Evolutionary conservation across 2,113 vertebrate species (phyloP).

Genomic region (Leptocoma aspasia): DNA sequence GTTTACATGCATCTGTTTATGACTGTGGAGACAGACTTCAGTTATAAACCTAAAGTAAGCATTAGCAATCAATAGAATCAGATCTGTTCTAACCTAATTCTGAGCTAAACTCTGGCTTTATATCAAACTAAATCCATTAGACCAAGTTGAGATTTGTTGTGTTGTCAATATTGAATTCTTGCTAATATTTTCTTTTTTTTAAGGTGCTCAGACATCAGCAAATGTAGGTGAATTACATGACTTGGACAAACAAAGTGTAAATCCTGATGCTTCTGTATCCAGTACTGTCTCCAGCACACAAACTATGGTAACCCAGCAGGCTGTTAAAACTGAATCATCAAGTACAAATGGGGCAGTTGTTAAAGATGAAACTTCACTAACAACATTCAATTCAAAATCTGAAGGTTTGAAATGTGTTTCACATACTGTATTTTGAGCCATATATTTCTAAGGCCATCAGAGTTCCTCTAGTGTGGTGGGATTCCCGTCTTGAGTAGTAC

Average conservation of each 20-base stretch:
- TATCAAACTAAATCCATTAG: not conserved
- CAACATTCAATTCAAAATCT: slow-evolving; percentile 76
- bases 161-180: not conserved
- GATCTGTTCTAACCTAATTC: not conserved
- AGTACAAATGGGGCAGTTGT: slow-evolving; percentile 79
- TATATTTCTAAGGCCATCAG: slow-evolving; percentile 64
- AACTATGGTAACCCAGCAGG: slow-evolving; percentile 76
- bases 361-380: slow-evolving; percentile 80
- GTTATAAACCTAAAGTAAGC: not conserved
- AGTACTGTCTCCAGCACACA: slow-evolving; percentile 71
- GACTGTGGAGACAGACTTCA: not conserved
- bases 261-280: slow-evolving; percentile 70
- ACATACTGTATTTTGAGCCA: slow-evolving; percentile 74
- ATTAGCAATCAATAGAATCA: not conserved
- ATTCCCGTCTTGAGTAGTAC: slow-evolving; percentile 36
- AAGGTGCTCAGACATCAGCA: slow-evolving; percentile 74
- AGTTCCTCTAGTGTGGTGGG: slow-evolving; percentile 41
- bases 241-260: slow-evolving; percentile 74
- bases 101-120: not conserved
- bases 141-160: not conserved
- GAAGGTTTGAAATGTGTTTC: slow-evolving; percentile 80
- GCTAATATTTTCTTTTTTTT: slow-evolving; percentile 25
- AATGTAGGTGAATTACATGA: slow-evolving; percentile 74
- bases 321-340: slow-evolving; percentile 79
- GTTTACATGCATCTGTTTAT: not conserved